Evolutionary conservation across 2,888 invertebrate species (phyloP).

Genomic region (Troides aeacus): DNA sequence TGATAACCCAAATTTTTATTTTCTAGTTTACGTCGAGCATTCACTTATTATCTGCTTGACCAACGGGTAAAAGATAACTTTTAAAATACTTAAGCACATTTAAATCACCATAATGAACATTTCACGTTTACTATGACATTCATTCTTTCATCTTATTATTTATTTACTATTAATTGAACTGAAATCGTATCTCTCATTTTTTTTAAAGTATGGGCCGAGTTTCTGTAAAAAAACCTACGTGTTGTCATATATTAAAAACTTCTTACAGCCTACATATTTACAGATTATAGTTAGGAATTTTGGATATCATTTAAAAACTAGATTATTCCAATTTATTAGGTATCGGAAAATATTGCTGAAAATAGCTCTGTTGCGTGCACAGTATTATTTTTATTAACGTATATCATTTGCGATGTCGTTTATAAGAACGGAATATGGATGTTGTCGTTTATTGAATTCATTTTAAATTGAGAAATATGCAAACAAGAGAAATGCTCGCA

Average conservation of each 20-base stretch:
- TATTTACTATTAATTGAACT: not conserved
- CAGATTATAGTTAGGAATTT: no score
- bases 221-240: no score
- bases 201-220: no score
- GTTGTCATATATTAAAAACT: no score
- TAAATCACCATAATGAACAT: slow-evolving; percentile 2
- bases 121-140: not conserved
- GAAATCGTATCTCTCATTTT: not conserved
- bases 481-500: slow-evolving; percentile 8
- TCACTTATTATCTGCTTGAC: slow-evolving; percentile 6
- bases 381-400: no score
- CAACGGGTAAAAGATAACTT: not conserved
- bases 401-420: no score
- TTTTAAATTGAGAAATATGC: slow-evolving; percentile 10
- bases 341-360: no score
- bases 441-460: slow-evolving; percentile 2
- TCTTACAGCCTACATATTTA: no score
- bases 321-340: no score
- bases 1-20: slow-evolving; percentile 19
- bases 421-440: not conserved
- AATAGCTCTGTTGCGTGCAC: no score
- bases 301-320: no score
- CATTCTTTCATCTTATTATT: not conserved
- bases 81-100: slow-evolving; percentile 11
- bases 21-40: not conserved